A percentile compares a stretch with the other conserved stretches of the same genome.
Conservation (phyloP, 2,113 vertebrate genomes). For the Glareola pratincola region DNA sequence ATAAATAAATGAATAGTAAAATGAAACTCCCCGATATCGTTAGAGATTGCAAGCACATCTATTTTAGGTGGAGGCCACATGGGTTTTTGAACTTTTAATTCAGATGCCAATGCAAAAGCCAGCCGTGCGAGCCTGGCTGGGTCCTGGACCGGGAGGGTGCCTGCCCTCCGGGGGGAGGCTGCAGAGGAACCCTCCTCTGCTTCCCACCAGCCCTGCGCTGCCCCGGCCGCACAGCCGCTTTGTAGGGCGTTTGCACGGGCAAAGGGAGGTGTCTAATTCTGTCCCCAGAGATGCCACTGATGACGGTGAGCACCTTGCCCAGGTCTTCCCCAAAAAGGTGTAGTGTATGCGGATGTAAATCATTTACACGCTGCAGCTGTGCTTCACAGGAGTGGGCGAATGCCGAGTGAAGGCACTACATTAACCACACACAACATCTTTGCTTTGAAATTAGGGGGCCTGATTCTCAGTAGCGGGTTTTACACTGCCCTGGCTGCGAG, state of each 20-base stretch:
- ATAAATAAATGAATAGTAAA: no score
- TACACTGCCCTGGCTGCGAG: not conserved
- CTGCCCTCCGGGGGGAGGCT: fast-evolving
- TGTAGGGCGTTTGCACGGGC: not conserved
- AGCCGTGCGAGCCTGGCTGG: not conserved
- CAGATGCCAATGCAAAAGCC: not conserved
- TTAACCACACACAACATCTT: not conserved
- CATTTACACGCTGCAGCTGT: no score
- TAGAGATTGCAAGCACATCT: not conserved
- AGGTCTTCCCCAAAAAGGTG: not conserved
- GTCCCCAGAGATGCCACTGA: not conserved
- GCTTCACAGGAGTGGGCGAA: not conserved
- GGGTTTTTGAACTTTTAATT: not conserved
- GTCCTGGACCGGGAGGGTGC: not conserved
- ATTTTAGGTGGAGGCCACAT: not conserved
- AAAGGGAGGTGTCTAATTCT: not conserved
- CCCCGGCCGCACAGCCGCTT: no score
- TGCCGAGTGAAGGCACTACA: not conserved
- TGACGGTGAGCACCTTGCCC: not conserved
- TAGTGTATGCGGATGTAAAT: no score
- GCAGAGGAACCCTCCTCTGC: not conserved
- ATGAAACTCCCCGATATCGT: no score
- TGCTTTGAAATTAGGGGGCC: not conserved
- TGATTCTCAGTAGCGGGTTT: fast-evolving
- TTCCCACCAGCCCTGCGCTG: not conserved